Percentiles rank a stretch among this genome's conserved stretches.
These are phyloP conservation scores for Belonocnema kinseyi DNA, from an alignment of 1,140 invertebrate species.

Conservation along the genomic window DNA sequence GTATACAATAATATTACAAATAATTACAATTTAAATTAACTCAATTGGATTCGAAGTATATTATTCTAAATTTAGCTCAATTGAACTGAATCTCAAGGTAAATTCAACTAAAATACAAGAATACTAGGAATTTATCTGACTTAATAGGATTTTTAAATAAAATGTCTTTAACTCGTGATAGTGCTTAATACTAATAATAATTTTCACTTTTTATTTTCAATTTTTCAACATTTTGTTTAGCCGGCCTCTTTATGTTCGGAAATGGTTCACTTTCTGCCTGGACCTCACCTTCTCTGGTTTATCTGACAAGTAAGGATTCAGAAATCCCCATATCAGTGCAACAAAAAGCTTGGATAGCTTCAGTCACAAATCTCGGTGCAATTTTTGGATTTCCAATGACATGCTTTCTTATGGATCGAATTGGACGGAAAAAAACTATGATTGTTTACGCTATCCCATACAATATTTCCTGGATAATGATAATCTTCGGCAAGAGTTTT, in stretches of 20 bases:
- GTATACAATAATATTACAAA: no score
- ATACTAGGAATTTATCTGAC: no score
- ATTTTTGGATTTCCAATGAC: constrained; percentile 61
- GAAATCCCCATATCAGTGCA: constrained; percentile 53
- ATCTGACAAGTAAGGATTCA: constrained; percentile 51
- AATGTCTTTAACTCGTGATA: no score
- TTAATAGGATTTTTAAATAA: no score
- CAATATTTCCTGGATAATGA: constrained; percentile 61
- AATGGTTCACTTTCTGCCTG: constrained; percentile 63
- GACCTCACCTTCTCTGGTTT: constrained; percentile 67
- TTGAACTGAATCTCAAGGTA: no score
- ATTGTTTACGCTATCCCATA: constrained; percentile 63
- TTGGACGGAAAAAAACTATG: constrained; percentile 63
- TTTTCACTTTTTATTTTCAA: no score
- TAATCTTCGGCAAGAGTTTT: constrained; percentile 58
- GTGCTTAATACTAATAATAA: no score
- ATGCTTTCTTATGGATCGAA: constrained; percentile 62
- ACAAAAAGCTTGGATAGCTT: constrained; percentile 66
- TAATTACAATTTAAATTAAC: no score
- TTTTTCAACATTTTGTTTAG: constrained; percentile 46
- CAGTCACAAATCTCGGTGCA: constrained; percentile 61
- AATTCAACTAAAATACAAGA: no score
- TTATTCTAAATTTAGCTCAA: no score
- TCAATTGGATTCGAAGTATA: no score
- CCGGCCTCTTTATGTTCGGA: constrained; percentile 61